phyloP scores from a whole-genome alignment of 2,113 vertebrate species.

The Gallinago paraguaiae region DNA sequence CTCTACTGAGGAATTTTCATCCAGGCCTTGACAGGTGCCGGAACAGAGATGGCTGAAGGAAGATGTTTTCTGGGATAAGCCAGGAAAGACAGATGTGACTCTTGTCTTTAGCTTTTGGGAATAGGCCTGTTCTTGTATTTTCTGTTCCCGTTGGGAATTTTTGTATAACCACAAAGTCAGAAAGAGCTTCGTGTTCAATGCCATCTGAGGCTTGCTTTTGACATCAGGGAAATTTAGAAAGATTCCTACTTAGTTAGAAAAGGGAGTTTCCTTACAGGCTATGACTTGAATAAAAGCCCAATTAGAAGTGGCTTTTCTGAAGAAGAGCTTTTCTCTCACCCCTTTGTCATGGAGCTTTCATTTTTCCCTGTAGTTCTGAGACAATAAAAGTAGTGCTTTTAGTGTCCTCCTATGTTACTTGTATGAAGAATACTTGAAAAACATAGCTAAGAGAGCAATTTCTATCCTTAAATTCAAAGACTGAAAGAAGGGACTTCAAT shows the following conservation, averaged over 20 bases:
- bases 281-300: neutral
- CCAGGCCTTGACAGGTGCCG: neutral
- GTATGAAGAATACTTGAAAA: neutral
- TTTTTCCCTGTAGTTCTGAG: neutral
- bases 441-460: neutral
- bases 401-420: neutral
- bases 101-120: neutral
- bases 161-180: neutral
- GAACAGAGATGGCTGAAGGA: neutral
- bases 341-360: neutral
- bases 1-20: neutral
- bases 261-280: neutral
- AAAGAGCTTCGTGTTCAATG: neutral
- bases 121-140: neutral
- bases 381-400: neutral
- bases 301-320: neutral
- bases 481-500: neutral
- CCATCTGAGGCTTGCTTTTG: neutral
- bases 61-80: neutral
- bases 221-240: neutral
- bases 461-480: neutral
- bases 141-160: neutral
- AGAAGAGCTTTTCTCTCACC: neutral
- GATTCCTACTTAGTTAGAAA: neutral
- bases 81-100: neutral